Evolutionary conservation across 1,140 invertebrate species (phyloP), one percentile per base, ranked within the genome.

Genomic region (Cecropterus lyciades): DNA sequence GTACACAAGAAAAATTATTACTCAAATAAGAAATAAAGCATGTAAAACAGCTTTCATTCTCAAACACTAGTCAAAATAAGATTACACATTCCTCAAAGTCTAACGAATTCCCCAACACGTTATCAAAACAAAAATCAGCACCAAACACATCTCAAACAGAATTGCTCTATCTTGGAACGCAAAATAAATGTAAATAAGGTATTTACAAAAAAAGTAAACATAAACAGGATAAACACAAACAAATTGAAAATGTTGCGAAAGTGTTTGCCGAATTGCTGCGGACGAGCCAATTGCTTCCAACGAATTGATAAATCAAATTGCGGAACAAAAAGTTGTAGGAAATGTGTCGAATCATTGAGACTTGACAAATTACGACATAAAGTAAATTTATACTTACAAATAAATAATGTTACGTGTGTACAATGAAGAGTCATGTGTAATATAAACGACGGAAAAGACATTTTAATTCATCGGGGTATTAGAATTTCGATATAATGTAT

Each of bases 121-220:
- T 59, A 48, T 37, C 57, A 49, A 60, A 60, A 62, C 57, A 62
- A 62, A 49, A 62, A 62, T 62, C 45, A 49, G 33, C 45, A 43
- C 10, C 27, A 17, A 62, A 62, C 33, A 51, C 45, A 51, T 49
- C 37, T 20, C 46, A 51, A 60, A 60, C 57, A 13, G 49, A 51
- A 49, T 62, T 51, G 46, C 45, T 55, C 51, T 33, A 40, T 52
- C 49, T 30, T 52, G 20, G 13, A 15, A 14, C 30, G 57, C 13
- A 62, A 62, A 51, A 40, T 42, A 42, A 62, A 62, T 15, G 16
- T 49, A 24, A 62, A 62, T 30, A 62, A 6, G 40, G 33, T 24
- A 20, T 15, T 30, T n/a, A 53, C 30, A 33, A 37, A 53, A 15
- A 37, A 15, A 2, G 13, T 16, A 27, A 10, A 51, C 43, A 20